phyloP scores from a whole-genome alignment of 92 coral and sea anemone genomes.

The Actinernus sp. region DNA sequence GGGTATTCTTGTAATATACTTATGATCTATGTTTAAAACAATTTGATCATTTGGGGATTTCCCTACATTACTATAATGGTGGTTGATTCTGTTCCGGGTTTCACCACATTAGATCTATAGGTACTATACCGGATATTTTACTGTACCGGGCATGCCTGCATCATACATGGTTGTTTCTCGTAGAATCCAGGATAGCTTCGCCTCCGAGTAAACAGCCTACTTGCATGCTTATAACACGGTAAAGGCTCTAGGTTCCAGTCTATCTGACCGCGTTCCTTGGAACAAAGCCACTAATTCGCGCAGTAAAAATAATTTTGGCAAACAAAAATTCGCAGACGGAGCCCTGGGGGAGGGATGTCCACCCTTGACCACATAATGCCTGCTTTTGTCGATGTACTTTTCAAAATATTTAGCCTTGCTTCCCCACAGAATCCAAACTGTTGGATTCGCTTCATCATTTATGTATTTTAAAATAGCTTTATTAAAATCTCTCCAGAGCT shows the following conservation, averaged over 20 bases:
- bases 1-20: too few species aligned
- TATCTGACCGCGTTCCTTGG: conserved; percentile 33
- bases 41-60: too few species aligned
- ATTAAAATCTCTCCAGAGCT: conserved; percentile 39
- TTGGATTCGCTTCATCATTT: conserved; percentile 33
- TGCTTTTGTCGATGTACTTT: conserved; percentile 32
- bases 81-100: too few species aligned
- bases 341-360: conserved; percentile 72
- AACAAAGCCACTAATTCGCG: conserved; percentile 49
- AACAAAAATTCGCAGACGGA: conserved; percentile 20
- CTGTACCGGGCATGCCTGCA: conserved; percentile 49
- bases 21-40: too few species aligned
- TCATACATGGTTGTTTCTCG: conserved; percentile 20
- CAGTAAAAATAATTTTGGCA: conserved; percentile 58
- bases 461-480: conserved; percentile 31
- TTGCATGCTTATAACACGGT: conserved; percentile 53
- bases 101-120: too few species aligned
- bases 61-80: too few species aligned
- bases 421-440: conserved; percentile 68
- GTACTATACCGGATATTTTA: too few species aligned
- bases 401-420: conserved; percentile 39
- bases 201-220: conserved; percentile 25
- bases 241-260: conserved; percentile 64
- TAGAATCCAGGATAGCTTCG: conserved; percentile 33
- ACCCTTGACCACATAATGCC: conserved; percentile 57